phyloP scores from a whole-genome alignment of 2,113 vertebrate species.

The Rhea americana region DNA sequence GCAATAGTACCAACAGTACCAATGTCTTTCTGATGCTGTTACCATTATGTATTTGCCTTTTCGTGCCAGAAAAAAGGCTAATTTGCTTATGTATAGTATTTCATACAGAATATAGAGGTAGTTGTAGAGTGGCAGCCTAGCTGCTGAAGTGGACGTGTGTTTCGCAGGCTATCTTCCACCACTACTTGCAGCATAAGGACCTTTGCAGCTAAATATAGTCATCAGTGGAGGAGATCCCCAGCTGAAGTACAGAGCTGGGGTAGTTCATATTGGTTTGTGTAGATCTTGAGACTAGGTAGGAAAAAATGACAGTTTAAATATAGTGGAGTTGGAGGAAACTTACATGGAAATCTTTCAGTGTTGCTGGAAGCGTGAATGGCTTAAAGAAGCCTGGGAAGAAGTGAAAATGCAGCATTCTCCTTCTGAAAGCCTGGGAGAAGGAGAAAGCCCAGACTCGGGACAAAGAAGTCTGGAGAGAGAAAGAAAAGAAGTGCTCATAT shows the following conservation, averaged over 20 bases:
- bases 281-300: constrained; percentile 27
- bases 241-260: background rate
- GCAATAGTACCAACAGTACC: constrained; percentile 65
- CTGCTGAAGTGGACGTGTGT: constrained; percentile 27
- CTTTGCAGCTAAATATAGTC: constrained; percentile 48
- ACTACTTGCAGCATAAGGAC: constrained; percentile 49
- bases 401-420: background rate
- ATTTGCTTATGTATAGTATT: constrained; percentile 55
- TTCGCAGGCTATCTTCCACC: constrained; percentile 34
- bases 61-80: constrained; percentile 54
- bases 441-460: background rate
- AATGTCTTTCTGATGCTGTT: constrained; percentile 68
- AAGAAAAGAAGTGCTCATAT: background rate
- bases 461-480: background rate
- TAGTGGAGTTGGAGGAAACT: constrained; percentile 14
- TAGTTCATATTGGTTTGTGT: constrained; percentile 11
- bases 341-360: background rate
- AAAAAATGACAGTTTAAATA: constrained; percentile 29
- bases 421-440: background rate
- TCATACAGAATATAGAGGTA: constrained; percentile 58
- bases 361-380: constrained; percentile 10
- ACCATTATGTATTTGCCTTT: constrained; percentile 58
- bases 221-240: constrained; percentile 6
- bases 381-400: background rate
- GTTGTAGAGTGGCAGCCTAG: constrained; percentile 45